Evolutionary conservation across 2,888 invertebrate species (phyloP).

Genomic region (Cryptus viduatorius): DNA sequence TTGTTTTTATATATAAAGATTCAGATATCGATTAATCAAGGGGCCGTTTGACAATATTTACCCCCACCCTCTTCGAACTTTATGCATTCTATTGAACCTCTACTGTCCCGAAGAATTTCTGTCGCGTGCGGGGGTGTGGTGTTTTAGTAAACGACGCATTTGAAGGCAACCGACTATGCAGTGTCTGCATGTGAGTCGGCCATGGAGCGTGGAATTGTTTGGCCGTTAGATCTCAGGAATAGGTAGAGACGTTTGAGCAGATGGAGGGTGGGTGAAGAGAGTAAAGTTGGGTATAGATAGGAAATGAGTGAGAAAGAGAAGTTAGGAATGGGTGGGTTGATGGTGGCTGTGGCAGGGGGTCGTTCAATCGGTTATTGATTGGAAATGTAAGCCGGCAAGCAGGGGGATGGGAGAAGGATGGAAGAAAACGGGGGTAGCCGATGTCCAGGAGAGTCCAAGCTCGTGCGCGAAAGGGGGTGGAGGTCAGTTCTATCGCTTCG

Average conservation of each 20-base stretch:
- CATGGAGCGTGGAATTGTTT: slow-evolving; percentile 75
- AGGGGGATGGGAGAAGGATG: slow-evolving; percentile 68
- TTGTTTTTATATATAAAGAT: no score
- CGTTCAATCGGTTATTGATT: slow-evolving; percentile 85
- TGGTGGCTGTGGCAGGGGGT: slow-evolving; percentile 76
- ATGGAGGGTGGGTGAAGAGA: slow-evolving; percentile 62
- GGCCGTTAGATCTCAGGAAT: slow-evolving; percentile 77
- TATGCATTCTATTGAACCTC: background rate
- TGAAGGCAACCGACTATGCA: slow-evolving; percentile 16
- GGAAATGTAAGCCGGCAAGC: slow-evolving; percentile 81
- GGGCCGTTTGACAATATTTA: background rate
- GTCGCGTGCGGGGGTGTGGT: slow-evolving; percentile 26
- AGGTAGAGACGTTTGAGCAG: slow-evolving; percentile 69
- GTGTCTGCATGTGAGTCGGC: slow-evolving; percentile 65
- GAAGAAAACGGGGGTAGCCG: slow-evolving; percentile 61
- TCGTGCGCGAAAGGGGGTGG: slow-evolving; percentile 62
- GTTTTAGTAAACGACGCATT: slow-evolving; percentile 39
- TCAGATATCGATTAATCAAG: background rate
- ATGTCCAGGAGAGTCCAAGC: slow-evolving; percentile 64
- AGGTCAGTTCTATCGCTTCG: slow-evolving; percentile 76
- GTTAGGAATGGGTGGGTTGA: slow-evolving; percentile 44
- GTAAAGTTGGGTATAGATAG: slow-evolving; percentile 52
- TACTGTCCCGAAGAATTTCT: background rate
- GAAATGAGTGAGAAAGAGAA: slow-evolving; percentile 54
- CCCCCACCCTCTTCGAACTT: background rate